These are phyloP conservation scores for Aricia artaxerxes DNA, from an alignment of 2,888 invertebrate genomes.

Conservation along the genomic window DNA sequence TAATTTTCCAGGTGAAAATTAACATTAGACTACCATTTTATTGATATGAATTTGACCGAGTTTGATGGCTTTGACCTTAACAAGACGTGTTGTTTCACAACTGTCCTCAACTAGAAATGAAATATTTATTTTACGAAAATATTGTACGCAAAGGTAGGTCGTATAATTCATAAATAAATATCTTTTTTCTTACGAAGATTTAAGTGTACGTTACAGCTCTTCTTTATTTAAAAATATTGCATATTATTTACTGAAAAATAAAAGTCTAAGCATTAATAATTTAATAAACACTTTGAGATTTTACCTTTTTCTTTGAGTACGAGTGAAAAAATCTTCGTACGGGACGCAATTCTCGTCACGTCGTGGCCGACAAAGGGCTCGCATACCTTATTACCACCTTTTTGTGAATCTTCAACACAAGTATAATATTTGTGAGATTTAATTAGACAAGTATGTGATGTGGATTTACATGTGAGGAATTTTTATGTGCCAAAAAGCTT, in stretches of 20 bases:
- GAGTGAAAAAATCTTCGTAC: slow-evolving; percentile 64
- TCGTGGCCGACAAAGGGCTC: slow-evolving; percentile 79
- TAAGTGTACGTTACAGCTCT: too few relatives aligned
- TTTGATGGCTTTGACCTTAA: neutral
- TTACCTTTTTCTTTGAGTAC: slow-evolving; percentile 54
- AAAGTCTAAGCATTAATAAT: neutral
- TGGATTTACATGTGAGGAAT: neutral
- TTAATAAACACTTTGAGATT: slow-evolving; percentile 21
- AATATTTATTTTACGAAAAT: neutral
- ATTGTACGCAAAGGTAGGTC: too few relatives aligned
- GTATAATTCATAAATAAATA: too few relatives aligned
- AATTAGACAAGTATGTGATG: slow-evolving; percentile 41
- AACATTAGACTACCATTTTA: slow-evolving; percentile 2
- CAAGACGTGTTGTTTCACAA: neutral
- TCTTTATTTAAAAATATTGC: too few relatives aligned
- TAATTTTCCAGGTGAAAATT: slow-evolving; percentile 23
- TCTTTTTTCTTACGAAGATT: too few relatives aligned
- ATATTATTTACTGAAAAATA: too few relatives aligned
- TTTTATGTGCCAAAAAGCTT: slow-evolving; percentile 13
- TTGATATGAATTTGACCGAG: neutral
- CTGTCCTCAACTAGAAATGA: too few relatives aligned
- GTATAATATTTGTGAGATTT: slow-evolving; percentile 68
- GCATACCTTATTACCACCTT: slow-evolving; percentile 80
- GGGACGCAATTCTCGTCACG: slow-evolving; percentile 71
- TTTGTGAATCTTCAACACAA: slow-evolving; percentile 70